These are phyloP conservation scores for Nephrotoma flavescens DNA, from an alignment of 2,888 invertebrate species.

Conservation along the genomic window DNA sequence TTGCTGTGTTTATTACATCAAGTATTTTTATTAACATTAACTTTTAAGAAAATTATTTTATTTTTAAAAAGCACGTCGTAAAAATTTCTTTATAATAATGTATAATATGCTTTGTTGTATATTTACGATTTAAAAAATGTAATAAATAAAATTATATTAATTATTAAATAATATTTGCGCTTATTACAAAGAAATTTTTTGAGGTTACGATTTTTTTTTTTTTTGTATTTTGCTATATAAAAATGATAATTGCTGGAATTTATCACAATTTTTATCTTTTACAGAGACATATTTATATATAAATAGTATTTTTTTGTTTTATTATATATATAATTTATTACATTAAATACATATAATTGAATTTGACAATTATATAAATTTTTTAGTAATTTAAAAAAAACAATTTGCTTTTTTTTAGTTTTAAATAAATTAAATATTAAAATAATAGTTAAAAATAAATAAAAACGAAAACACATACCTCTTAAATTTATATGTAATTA, in stretches of 20 bases:
- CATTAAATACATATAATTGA: background rate
- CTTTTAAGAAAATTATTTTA: background rate
- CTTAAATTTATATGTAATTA: background rate
- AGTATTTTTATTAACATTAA: background rate
- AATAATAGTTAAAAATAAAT: background rate
- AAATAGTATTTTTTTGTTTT: background rate
- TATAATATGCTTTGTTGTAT: background rate
- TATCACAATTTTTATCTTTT: background rate
- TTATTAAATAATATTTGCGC: background rate
- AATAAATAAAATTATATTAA: background rate
- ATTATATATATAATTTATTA: background rate
- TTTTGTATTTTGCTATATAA: background rate
- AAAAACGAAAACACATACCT: background rate
- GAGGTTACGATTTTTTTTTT: background rate
- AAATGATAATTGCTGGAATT: constrained; percentile 3
- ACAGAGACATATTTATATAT: background rate
- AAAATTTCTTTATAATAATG: background rate
- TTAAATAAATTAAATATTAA: background rate
- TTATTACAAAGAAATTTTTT: background rate
- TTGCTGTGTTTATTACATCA: background rate
- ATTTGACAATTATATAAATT: background rate
- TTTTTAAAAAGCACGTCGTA: background rate
- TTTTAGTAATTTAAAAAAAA: background rate
- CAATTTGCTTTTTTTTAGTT: background rate
- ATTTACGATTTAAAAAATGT: background rate